Conservation (phyloP, 2,113 vertebrate genomes). For the Poeciliopsis turrubarensis region DNA sequence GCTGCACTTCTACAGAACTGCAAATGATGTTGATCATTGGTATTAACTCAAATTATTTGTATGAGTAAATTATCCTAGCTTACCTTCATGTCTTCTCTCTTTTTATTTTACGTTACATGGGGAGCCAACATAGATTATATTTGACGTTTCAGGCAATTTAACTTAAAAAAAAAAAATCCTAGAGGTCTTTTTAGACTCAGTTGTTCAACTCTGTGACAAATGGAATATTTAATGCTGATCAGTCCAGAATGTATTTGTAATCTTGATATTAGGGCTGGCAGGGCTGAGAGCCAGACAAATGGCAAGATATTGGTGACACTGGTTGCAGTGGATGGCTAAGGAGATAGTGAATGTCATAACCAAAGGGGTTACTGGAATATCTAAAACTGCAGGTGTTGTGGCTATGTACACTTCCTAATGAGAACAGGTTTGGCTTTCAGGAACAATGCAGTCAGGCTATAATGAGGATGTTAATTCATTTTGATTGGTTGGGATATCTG, state of each 20-base stretch:
- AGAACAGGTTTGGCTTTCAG: conserved; percentile 16
- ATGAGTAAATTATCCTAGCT: conserved; percentile 17
- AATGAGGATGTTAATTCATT: not conserved
- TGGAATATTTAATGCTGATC: conserved; percentile 37
- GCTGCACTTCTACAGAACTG: not conserved
- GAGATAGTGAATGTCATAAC: conserved; percentile 1
- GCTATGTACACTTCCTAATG: conserved; percentile 17
- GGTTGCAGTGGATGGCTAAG: conserved; percentile 17
- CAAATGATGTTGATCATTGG: conserved; percentile 8
- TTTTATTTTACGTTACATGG: conserved; percentile 8
- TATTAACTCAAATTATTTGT: conserved; percentile 26
- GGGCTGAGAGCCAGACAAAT: conserved; percentile 32
- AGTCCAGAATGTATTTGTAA: conserved; percentile 19
- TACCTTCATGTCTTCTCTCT: conserved; percentile 2
- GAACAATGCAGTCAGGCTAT: not conserved
- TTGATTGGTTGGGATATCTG: not conserved
- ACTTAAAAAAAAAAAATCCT: not conserved
- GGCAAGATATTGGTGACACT: conserved; percentile 44
- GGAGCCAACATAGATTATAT: conserved; percentile 6
- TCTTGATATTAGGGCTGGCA: conserved; percentile 8
- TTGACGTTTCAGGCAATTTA: conserved; percentile 17
- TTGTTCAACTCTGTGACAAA: conserved; percentile 18
- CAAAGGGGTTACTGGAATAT: conserved; percentile 23
- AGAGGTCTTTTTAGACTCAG: conserved; percentile 17
- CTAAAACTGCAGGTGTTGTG: not conserved